Conservation (phyloP, 2,113 vertebrate genomes). For the Nothocercus nigrocapillus region DNA sequence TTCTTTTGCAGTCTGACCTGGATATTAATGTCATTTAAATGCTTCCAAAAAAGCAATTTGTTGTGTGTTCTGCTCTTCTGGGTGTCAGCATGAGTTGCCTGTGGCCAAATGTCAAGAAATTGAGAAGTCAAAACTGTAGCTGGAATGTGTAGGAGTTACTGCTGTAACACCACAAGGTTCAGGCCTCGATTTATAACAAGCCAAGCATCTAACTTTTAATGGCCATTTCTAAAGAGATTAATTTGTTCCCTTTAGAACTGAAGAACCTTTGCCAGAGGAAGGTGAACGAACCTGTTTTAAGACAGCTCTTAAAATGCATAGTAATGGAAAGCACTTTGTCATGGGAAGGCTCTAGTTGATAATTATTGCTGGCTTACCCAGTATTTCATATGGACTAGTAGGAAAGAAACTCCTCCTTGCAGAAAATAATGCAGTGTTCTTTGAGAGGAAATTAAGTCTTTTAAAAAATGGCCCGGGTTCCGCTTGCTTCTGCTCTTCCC, state of each 20-base stretch:
- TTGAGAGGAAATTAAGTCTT: conserved; percentile 3
- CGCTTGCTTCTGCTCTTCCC: background rate
- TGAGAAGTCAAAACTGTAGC: background rate
- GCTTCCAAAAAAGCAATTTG: conserved; percentile 20
- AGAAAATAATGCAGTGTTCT: conserved; percentile 22
- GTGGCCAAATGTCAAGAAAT: conserved; percentile 31
- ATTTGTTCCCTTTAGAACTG: conserved; percentile 22
- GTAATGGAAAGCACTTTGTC: background rate
- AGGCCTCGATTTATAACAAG: background rate
- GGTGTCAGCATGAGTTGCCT: conserved; percentile 4
- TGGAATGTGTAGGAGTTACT: background rate
- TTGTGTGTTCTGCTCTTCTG: background rate
- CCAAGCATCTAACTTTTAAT: background rate
- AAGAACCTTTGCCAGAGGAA: background rate
- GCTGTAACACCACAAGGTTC: background rate
- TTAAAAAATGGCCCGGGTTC: conserved; percentile 2
- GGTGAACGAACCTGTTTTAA: background rate
- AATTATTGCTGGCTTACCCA: background rate
- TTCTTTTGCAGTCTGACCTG: background rate
- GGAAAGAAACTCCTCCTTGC: background rate
- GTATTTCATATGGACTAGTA: conserved; percentile 4
- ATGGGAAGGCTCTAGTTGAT: background rate
- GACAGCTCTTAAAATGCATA: background rate
- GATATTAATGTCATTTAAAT: conserved; percentile 48
- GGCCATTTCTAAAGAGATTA: conserved; percentile 7